Conservation (phyloP, 1,140 invertebrate species). For the Plectus sambesii region DNA sequence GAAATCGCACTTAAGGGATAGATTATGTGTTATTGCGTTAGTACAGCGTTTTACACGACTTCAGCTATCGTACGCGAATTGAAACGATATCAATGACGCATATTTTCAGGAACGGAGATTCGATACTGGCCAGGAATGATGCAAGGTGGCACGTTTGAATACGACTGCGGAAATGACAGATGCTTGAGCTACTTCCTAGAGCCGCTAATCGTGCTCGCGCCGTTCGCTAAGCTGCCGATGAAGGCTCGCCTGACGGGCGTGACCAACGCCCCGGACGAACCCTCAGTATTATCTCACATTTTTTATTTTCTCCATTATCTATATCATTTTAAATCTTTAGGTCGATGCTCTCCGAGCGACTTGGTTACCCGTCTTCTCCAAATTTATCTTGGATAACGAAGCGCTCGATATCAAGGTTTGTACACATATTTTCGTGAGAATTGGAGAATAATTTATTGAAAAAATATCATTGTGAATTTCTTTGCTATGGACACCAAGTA, state of each 20-base stretch:
- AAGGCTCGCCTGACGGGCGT: constrained; percentile 70
- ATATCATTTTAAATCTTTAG: too few relatives aligned
- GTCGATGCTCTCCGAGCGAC: constrained; percentile 38
- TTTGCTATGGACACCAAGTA: too few relatives aligned
- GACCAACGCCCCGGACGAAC: constrained; percentile 62
- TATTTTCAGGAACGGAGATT: constrained; percentile 58
- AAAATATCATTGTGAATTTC: too few relatives aligned
- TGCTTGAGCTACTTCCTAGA: constrained; percentile 86
- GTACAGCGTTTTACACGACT: too few relatives aligned
- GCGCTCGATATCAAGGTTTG: constrained; percentile 69
- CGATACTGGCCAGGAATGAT: constrained; percentile 78
- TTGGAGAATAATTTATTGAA: too few relatives aligned
- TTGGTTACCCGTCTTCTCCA: constrained; percentile 44
- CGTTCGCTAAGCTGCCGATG: constrained; percentile 83
- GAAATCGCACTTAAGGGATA: too few relatives aligned
- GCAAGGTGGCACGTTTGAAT: constrained; percentile 69
- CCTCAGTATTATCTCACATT: too few relatives aligned
- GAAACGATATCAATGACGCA: too few relatives aligned
- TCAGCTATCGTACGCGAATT: too few relatives aligned
- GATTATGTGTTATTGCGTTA: too few relatives aligned
- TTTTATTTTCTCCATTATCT: too few relatives aligned
- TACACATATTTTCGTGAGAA: too few relatives aligned
- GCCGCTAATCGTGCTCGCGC: constrained; percentile 69
- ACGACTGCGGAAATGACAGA: constrained; percentile 69
- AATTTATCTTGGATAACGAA: constrained; percentile 74